These are phyloP conservation scores for Rhodeus uyekii DNA, from an alignment of 2,797 vertebrate genomes.

Conservation along the genomic window DNA sequence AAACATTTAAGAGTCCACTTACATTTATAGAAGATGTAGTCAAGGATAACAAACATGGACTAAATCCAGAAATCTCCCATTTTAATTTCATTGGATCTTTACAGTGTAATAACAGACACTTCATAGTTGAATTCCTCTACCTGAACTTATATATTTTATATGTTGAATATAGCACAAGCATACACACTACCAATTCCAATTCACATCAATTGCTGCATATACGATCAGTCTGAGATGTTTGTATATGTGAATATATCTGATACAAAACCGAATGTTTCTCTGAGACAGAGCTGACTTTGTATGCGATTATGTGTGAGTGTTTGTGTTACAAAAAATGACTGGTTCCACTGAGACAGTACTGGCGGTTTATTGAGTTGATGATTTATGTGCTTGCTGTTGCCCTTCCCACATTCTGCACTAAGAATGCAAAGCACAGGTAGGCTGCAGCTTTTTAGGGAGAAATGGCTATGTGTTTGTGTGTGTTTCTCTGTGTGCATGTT, in stretches of 20 bases:
- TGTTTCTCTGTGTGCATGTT: neutral
- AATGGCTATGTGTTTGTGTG: neutral
- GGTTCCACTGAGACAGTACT: slow-evolving; percentile 42
- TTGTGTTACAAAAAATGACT: slow-evolving; percentile 31
- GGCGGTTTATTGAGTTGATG: slow-evolving; percentile 46
- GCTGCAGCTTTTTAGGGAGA: slow-evolving; percentile 31
- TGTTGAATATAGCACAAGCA: neutral
- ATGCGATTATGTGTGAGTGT: slow-evolving; percentile 25
- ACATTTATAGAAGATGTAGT: neutral
- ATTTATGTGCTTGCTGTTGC: slow-evolving; percentile 51
- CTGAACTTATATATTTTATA: neutral
- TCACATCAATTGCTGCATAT: neutral
- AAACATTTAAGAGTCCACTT: neutral
- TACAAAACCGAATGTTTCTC: neutral
- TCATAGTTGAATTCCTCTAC: neutral
- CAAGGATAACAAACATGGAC: neutral
- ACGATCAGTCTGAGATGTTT: slow-evolving; percentile 1
- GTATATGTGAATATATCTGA: neutral
- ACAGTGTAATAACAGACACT: neutral
- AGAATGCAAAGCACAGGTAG: slow-evolving; percentile 49
- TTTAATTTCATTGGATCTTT: neutral
- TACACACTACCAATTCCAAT: neutral
- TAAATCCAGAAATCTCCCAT: neutral
- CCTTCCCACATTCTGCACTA: slow-evolving; percentile 38
- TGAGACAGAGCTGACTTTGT: slow-evolving; percentile 31